Percentiles rank a stretch among this genome's conserved stretches.
phyloP scores from a whole-genome alignment of 2,113 vertebrate species.

The Mormyrus lacerda region DNA sequence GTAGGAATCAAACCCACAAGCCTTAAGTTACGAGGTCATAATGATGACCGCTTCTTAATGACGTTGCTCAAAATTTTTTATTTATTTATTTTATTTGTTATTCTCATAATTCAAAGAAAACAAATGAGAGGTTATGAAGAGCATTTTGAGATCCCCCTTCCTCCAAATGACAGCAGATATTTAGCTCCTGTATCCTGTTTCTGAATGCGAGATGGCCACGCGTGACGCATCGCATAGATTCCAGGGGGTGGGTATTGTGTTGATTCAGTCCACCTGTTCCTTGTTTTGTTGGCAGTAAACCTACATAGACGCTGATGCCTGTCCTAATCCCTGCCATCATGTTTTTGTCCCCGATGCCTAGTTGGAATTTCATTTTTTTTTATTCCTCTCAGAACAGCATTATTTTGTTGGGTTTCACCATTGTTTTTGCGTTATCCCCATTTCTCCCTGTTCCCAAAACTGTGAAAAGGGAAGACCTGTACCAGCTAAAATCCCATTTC shows the following conservation, averaged over 20 bases:
- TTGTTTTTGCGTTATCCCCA: not conserved
- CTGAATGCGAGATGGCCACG: not conserved
- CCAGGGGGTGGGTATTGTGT: not conserved
- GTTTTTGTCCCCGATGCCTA: not conserved
- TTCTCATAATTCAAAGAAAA: not conserved
- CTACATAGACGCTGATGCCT: not conserved
- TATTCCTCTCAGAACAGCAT: not conserved
- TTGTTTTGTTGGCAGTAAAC: constrained; percentile 6
- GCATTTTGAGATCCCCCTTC: not conserved
- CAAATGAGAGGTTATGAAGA: not conserved
- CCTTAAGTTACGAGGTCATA: not conserved
- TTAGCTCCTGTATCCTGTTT: not conserved
- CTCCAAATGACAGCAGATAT: not conserved
- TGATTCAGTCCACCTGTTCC: constrained; percentile 5
- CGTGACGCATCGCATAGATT: not conserved
- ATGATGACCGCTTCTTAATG: not conserved
- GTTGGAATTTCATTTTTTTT: not conserved
- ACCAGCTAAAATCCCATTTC: not conserved
- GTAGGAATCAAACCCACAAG: not conserved
- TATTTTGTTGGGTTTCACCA: not conserved
- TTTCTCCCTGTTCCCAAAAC: not conserved
- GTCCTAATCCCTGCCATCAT: not conserved
- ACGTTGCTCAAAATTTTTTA: not conserved
- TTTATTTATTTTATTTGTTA: too few species aligned
- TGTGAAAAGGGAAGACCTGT: not conserved